These are phyloP conservation scores for Myotis planiceps DNA, from an alignment of 2,797 vertebrate species.

Conservation along the genomic window DNA sequence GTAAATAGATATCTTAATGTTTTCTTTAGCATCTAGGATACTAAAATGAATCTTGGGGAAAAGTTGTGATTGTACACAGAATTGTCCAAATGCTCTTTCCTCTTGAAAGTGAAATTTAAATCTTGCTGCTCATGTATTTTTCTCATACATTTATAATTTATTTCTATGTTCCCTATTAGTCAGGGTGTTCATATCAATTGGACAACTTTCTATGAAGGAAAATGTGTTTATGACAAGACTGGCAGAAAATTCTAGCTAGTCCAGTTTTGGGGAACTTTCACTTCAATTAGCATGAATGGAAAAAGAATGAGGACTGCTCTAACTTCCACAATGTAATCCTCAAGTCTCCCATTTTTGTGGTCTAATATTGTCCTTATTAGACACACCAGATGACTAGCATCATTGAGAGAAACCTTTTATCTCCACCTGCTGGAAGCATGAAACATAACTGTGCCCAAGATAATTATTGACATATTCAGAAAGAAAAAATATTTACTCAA, in stretches of 20 bases:
- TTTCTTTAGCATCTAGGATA: not conserved
- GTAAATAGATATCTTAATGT: not conserved
- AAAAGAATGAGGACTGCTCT: not conserved
- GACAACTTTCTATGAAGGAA: not conserved
- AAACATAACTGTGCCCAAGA: conserved; percentile 42
- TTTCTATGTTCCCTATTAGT: not conserved
- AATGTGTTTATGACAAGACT: not conserved
- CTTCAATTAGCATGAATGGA: not conserved
- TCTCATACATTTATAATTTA: not conserved
- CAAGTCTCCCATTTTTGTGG: not conserved
- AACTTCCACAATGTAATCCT: not conserved
- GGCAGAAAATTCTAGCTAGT: not conserved
- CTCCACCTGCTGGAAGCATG: conserved; percentile 65
- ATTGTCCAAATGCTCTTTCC: not conserved
- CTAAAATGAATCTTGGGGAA: not conserved
- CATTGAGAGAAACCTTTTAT: conserved; percentile 61
- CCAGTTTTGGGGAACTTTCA: not conserved
- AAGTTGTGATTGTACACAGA: not conserved
- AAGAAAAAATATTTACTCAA: not conserved
- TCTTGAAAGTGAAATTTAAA: not conserved
- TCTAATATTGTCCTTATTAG: not conserved
- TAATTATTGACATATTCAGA: conserved; percentile 20
- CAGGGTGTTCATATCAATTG: conserved; percentile 13
- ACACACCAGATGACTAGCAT: not conserved
- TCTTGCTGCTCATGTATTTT: not conserved